Percentiles rank a stretch among this genome's conserved stretches.
These are phyloP conservation scores for Gymnocypris eckloni DNA, from an alignment of 2,797 vertebrate species.

Conservation along the genomic window DNA sequence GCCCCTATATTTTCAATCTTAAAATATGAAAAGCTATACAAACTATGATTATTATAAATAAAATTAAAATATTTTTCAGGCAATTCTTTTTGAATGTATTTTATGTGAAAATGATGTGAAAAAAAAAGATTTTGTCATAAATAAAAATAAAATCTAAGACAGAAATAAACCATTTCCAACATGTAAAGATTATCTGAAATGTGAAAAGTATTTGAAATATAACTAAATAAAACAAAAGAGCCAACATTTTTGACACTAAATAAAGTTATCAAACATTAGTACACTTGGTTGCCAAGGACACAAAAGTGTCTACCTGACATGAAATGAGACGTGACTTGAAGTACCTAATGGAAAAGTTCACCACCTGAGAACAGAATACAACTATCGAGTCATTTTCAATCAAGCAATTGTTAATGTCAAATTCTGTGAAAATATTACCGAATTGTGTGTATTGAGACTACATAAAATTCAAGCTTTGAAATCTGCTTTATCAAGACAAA, in stretches of 20 bases:
- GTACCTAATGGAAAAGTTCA: background rate
- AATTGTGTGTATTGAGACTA: background rate
- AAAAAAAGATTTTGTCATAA: background rate
- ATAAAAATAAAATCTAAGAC: background rate
- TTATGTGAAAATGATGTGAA: too few relatives aligned
- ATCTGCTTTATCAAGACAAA: background rate
- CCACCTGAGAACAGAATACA: background rate
- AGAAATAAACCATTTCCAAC: background rate
- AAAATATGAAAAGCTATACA: too few relatives aligned
- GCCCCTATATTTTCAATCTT: too few relatives aligned
- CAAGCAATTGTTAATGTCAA: background rate
- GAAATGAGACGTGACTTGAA: background rate
- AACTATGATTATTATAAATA: background rate
- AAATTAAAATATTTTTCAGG: too few relatives aligned
- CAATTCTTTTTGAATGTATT: too few relatives aligned
- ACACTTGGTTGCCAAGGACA: background rate
- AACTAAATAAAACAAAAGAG: constrained; percentile 1
- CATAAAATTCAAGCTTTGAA: background rate
- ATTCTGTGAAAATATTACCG: background rate
- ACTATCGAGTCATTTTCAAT: background rate
- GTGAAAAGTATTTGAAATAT: too few relatives aligned
- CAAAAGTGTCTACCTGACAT: background rate
- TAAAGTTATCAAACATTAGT: background rate
- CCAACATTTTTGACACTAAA: background rate
- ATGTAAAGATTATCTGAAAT: too few relatives aligned